These are phyloP conservation scores for Hypanus sabinus DNA, from an alignment of 2,113 vertebrate genomes.

Conservation along the genomic window DNA sequence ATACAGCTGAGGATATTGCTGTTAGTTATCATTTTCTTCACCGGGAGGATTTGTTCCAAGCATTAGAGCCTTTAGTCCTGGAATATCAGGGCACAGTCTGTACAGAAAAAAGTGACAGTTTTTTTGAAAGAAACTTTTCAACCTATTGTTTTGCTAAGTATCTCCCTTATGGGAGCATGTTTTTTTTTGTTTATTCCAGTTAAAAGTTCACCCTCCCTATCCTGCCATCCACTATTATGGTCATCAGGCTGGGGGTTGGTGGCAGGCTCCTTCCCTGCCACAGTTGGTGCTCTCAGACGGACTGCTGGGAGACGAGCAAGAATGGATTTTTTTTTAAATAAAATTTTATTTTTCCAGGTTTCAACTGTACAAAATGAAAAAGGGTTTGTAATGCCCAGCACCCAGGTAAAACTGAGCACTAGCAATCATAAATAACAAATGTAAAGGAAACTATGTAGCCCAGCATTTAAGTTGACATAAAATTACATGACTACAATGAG, in stretches of 20 bases:
- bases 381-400: not conserved
- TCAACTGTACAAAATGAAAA: not conserved
- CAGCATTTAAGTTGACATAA: not conserved
- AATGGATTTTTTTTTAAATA: not conserved
- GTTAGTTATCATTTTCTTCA: not conserved
- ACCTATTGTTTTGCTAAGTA: not conserved
- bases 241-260: not conserved
- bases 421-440: constrained; percentile 3
- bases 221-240: not conserved
- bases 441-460: constrained; percentile 18
- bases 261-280: not conserved
- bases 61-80: not conserved
- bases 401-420: not conserved
- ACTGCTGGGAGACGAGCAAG: not conserved
- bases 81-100: not conserved
- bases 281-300: not conserved
- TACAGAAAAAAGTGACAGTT: not conserved
- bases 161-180: not conserved
- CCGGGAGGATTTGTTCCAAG: not conserved
- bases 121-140: not conserved
- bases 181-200: not conserved
- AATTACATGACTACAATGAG: not conserved
- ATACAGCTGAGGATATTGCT: not conserved
- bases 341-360: constrained; percentile 19
- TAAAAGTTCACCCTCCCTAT: not conserved